Evolutionary conservation across 2,888 invertebrate genomes (phyloP), one percentile per base, ranked within the genome.

Genomic region (Cryptophagus acutangulus): DNA sequence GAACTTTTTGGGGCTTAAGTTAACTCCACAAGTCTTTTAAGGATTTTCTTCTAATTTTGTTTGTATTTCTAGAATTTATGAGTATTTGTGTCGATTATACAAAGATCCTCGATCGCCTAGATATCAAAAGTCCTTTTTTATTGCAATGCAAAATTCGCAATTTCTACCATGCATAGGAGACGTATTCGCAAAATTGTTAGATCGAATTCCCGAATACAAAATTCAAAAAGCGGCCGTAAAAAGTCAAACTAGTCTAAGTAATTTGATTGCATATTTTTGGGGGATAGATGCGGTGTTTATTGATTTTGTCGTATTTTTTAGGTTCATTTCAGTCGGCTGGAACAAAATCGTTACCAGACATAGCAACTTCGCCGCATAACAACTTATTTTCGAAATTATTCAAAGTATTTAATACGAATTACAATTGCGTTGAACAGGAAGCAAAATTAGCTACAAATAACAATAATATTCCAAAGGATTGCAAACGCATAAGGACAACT

Each of bases 101-200:
- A 62, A 66, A 34, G 74, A 69, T 55, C 66, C 72, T 1, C 59
- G 67, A 16, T 50, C 69, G 13, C 60, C 61, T 9, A 48, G 44
- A 0, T 76, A 72, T 47, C 67, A 68, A 43, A 64, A 59, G 47
- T 61, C 67, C 1, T 74, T 74, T 63, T 50, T 51, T n/a, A 61
- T 59, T 35, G 65, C 68, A 3, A 65, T 69, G 12, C 55, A 59
- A 37, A 61, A 58, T 28, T 59, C 67, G 1, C 72, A 74, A 1
- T 71, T 59, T 35, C 55, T 77, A 46, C 76, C 76, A 0, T 73
- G 67, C 40, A 68, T 75, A 1, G 72, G 70, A 0, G 71, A 75
- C 48, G 48, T 76, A 16, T 44, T 76, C 2, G 55, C 58, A 1
- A 66, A 62, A 46, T 49, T 76, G 26, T 57, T 75, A 2, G 65